A percentile compares a stretch with the other conserved stretches of the same genome.
phyloP scores from a whole-genome alignment of 1,140 invertebrate species.

The Rhizoglyphus robini region DNA sequence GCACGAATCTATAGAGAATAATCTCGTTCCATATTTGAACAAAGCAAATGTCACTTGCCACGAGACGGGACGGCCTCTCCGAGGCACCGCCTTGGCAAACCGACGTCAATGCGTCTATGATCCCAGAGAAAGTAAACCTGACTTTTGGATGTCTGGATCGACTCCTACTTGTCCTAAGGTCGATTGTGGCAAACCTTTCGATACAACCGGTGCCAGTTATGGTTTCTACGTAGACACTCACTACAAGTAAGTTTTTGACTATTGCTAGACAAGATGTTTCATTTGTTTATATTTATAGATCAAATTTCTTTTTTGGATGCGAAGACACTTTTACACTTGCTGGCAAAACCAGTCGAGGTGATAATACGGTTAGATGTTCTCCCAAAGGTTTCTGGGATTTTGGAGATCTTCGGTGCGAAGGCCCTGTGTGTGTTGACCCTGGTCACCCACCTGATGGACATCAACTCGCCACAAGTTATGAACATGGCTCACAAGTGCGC shows the following conservation, averaged over 20 bases:
- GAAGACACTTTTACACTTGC: constrained; percentile 88
- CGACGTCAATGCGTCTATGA: constrained; percentile 92
- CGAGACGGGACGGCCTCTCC: constrained; percentile 55
- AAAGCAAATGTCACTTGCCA: constrained; percentile 73
- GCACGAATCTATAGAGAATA: constrained; percentile 28
- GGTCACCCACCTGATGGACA: constrained; percentile 78
- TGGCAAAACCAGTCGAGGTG: constrained; percentile 74
- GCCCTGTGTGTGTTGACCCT: constrained; percentile 86
- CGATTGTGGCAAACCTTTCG: constrained; percentile 69
- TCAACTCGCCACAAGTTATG: constrained; percentile 76
- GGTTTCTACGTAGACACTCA: constrained; percentile 66
- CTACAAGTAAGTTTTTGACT: constrained; percentile 35
- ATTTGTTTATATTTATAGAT: constrained; percentile 39
- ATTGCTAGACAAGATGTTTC: not conserved
- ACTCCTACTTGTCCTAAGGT: constrained; percentile 63
- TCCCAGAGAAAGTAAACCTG: constrained; percentile 63
- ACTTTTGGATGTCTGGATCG: constrained; percentile 75
- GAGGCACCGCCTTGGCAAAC: constrained; percentile 59
- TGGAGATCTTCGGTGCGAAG: constrained; percentile 85
- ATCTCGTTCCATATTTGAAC: constrained; percentile 69
- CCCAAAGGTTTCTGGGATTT: constrained; percentile 91
- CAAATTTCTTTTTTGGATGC: constrained; percentile 88
- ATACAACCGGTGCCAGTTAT: constrained; percentile 81
- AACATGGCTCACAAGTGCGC: constrained; percentile 73
- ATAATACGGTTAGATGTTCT: constrained; percentile 81